A percentile compares a stretch with the other conserved stretches of the same genome.
Conservation (phyloP, 2,113 vertebrate genomes). For the Amblyopsis rosae region DNA sequence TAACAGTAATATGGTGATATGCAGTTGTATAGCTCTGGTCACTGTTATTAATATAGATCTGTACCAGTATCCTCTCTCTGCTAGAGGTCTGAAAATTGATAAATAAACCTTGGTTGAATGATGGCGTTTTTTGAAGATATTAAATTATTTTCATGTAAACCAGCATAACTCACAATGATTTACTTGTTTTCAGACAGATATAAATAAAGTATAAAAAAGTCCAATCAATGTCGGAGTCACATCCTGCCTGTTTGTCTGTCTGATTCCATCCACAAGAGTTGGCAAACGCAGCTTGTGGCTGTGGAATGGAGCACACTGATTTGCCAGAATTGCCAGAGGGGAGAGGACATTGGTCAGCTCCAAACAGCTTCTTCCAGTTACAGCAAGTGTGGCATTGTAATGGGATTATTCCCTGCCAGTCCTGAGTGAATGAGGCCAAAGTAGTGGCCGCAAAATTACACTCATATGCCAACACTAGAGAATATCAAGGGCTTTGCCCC, state of each 20-base stretch:
- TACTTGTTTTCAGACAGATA: neutral
- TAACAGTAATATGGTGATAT: too few species aligned
- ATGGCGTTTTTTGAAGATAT: too few species aligned
- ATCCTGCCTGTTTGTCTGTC: slow-evolving; percentile 11
- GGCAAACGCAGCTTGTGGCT: slow-evolving; percentile 18
- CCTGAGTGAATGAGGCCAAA: slow-evolving; percentile 54
- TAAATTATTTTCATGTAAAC: too few species aligned
- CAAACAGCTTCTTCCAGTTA: slow-evolving; percentile 42
- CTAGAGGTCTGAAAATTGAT: too few species aligned
- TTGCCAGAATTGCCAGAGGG: slow-evolving; percentile 25
- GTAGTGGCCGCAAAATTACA: slow-evolving; percentile 62
- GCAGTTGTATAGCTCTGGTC: too few species aligned
- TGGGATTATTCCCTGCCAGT: slow-evolving; percentile 59
- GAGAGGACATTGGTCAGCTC: slow-evolving; percentile 21
- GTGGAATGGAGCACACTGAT: slow-evolving; percentile 22
- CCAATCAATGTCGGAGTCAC: neutral
- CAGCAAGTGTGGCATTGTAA: slow-evolving; percentile 48
- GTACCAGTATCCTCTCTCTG: too few species aligned
- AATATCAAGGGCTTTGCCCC: slow-evolving; percentile 66
- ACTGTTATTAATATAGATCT: too few species aligned
- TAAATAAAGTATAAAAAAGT: neutral
- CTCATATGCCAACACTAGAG: slow-evolving; percentile 59
- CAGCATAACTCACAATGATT: neutral
- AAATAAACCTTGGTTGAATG: too few species aligned
- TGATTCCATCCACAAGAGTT: slow-evolving; percentile 12